Conservation (phyloP, 35 echinoderm and acorn worm species). For the Ophioderma brevispina region DNA sequence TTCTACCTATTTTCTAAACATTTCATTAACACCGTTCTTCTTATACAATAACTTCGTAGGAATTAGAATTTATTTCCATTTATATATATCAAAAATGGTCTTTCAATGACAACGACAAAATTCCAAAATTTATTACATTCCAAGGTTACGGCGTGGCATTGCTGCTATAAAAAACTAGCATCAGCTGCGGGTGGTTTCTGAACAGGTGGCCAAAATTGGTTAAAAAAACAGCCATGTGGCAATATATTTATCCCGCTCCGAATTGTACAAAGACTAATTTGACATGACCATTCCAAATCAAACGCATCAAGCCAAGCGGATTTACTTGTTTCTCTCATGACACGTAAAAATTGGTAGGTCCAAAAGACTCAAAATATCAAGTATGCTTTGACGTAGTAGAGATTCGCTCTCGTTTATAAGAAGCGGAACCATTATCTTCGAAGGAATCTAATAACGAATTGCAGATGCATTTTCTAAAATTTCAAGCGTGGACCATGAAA, state of each 20-base stretch:
- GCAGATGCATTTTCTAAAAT: not conserved
- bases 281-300: not conserved
- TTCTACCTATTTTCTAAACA: too few relatives aligned
- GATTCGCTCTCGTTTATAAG: not conserved
- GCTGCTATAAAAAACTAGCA: not conserved
- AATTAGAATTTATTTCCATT: too few relatives aligned
- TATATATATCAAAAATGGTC: too few relatives aligned
- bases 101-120: too few relatives aligned
- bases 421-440: conserved; percentile 30
- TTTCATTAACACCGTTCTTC: too few relatives aligned
- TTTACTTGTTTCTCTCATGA: conserved; percentile 13
- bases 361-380: not conserved
- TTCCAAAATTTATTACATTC: not conserved
- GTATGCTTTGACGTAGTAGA: conserved; percentile 10
- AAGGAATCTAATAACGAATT: conserved; percentile 7
- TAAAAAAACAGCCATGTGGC: not conserved
- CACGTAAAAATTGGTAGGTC: too few relatives aligned
- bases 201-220: not conserved
- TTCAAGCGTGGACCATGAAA: not conserved
- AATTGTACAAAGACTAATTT: not conserved
- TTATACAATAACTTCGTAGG: too few relatives aligned
- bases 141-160: not conserved
- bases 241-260: not conserved
- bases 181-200: not conserved
- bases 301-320: not conserved